Conservation (phyloP, 2,797 vertebrate genomes). For the Silurus aristotelis region DNA sequence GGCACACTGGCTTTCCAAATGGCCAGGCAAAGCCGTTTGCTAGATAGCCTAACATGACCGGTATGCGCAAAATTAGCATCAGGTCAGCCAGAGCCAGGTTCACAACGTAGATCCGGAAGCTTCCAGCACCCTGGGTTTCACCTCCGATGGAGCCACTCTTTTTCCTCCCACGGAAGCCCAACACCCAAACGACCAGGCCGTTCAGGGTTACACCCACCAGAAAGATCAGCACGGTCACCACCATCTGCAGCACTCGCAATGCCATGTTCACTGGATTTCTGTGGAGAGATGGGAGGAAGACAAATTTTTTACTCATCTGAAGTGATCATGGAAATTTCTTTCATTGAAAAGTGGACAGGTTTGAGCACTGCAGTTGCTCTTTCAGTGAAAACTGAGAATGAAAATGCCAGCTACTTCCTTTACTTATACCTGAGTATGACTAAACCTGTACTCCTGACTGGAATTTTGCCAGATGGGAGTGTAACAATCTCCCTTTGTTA, state of each 20-base stretch:
- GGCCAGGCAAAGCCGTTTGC: constrained; percentile 69
- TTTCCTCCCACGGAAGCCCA: constrained; percentile 61
- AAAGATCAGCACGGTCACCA: constrained; percentile 41
- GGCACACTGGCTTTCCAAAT: constrained; percentile 62
- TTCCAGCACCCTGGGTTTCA: constrained; percentile 69
- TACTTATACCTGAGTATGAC: background rate
- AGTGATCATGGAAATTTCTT: background rate
- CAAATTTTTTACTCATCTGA: background rate
- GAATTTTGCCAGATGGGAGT: background rate
- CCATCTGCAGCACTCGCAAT: constrained; percentile 62
- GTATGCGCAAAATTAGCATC: constrained; percentile 72
- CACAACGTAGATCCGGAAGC: constrained; percentile 77
- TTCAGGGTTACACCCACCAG: constrained; percentile 74
- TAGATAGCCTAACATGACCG: constrained; percentile 72
- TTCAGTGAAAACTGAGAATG: no score
- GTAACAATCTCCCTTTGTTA: constrained; percentile 1
- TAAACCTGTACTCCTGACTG: background rate
- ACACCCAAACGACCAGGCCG: constrained; percentile 75
- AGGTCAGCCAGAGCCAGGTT: constrained; percentile 78
- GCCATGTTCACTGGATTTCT: constrained; percentile 45
- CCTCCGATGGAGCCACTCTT: constrained; percentile 51
- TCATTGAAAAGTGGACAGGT: background rate
- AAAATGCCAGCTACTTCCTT: background rate
- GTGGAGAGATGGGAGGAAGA: background rate
- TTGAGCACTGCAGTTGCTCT: background rate